Percentiles rank a stretch among this genome's conserved stretches.
These are phyloP conservation scores for Wiebesia pumilae DNA, from an alignment of 1,140 invertebrate genomes.

Conservation along the genomic window DNA sequence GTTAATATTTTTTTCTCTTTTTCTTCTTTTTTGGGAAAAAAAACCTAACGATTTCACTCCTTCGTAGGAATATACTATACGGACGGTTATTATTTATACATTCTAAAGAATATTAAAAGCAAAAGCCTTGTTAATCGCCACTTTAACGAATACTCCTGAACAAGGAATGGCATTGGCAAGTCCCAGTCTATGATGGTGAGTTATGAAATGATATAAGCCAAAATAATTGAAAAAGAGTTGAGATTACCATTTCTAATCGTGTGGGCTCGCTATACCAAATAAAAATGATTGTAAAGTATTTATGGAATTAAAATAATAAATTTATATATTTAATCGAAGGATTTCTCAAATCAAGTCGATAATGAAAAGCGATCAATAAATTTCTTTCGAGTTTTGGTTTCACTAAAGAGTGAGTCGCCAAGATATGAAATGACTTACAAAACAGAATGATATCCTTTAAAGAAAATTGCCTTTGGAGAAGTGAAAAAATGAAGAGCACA, in stretches of 20 bases:
- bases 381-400: not conserved
- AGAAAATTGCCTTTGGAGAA: not conserved
- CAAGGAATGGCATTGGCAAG: conserved; percentile 47
- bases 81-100: conserved; percentile 39
- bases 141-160: conserved; percentile 41
- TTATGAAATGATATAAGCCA: conserved; percentile 22
- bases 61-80: conserved; percentile 46
- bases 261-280: not conserved
- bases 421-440: too few relatives aligned
- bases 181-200: conserved; percentile 43
- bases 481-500: not conserved
- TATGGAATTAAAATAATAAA: not conserved
- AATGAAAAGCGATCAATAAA: not conserved
- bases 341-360: not conserved
- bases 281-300: not conserved
- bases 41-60: conserved; percentile 24
- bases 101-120: conserved; percentile 37
- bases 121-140: conserved; percentile 46
- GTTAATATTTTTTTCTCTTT: conserved; percentile 14
- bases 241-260: not conserved
- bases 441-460: too few relatives aligned
- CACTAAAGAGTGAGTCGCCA: not conserved
- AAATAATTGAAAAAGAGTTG: not conserved
- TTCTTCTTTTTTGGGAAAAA: not conserved
- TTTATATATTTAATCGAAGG: not conserved